Evolutionary conservation across 2,888 invertebrate species (phyloP).

Genomic region (Loripinus fragilis): DNA sequence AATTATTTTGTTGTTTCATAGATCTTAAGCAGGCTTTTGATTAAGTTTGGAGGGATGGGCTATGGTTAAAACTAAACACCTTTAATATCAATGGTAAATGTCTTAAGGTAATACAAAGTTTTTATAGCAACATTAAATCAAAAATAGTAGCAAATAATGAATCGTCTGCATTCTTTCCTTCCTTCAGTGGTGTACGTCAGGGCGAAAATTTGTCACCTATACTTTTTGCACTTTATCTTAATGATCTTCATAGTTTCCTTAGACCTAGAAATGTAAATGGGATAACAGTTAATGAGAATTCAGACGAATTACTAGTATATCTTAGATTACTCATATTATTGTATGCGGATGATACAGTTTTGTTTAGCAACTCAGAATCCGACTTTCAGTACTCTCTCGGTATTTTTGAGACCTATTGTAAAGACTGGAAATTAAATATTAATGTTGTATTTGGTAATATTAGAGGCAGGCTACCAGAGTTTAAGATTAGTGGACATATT

Average conservation of each 20-base stretch:
- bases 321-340: not conserved
- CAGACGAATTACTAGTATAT: not conserved
- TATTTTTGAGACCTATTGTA: not conserved
- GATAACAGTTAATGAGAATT: not conserved
- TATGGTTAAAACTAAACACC: not conserved
- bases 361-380: not conserved
- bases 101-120: not conserved
- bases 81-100: not conserved
- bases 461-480: not conserved
- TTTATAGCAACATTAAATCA: not conserved
- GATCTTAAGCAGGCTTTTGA: conserved; percentile 8
- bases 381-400: not conserved
- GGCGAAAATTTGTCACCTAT: conserved; percentile 1
- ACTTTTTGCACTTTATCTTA: not conserved
- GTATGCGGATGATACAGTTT: not conserved
- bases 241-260: not conserved
- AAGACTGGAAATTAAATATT: not conserved
- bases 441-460: not conserved
- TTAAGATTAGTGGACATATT: no score
- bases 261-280: no score
- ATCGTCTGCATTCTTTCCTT: not conserved
- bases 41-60: not conserved
- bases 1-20: not conserved
- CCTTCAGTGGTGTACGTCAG: not conserved
- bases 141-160: not conserved